Evolutionary conservation across 2,113 vertebrate genomes (phyloP).

Genomic region (Ctenomys sociabilis): DNA sequence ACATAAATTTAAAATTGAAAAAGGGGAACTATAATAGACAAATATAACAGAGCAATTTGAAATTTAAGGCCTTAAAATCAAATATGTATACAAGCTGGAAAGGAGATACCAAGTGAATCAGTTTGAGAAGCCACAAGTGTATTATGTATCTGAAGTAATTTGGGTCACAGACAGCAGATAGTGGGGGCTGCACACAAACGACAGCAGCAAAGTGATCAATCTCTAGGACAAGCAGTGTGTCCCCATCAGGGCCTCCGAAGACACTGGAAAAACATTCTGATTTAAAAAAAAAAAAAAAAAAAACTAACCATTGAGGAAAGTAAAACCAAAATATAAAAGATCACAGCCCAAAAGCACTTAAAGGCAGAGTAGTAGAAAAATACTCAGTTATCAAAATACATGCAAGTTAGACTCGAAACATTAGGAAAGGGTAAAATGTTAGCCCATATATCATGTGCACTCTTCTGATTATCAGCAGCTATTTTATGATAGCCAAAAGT

Average conservation of each 20-base stretch:
- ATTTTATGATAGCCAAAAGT: neutral
- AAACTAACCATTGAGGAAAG: neutral
- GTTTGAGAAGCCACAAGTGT: neutral
- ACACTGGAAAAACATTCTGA: neutral
- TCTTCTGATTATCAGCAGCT: neutral
- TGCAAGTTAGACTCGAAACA: neutral
- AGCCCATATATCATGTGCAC: neutral
- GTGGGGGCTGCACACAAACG: neutral
- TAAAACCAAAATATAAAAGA: neutral
- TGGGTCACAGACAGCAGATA: neutral
- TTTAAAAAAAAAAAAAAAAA: neutral
- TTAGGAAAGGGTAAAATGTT: neutral
- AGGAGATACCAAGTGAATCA: neutral
- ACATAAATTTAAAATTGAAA: neutral
- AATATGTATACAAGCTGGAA: constrained; percentile 13
- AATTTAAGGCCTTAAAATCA: constrained; percentile 29
- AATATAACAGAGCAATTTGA: neutral
- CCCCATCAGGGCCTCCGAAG: constrained; percentile 9
- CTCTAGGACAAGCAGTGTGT: neutral
- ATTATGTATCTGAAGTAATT: neutral
- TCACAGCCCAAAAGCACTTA: neutral
- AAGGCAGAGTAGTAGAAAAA: neutral
- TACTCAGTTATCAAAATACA: neutral
- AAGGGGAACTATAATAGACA: neutral
- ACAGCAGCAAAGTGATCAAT: neutral